Evolutionary conservation across 2,113 vertebrate species (phyloP).

Genomic region (Corvus hawaiiensis): DNA sequence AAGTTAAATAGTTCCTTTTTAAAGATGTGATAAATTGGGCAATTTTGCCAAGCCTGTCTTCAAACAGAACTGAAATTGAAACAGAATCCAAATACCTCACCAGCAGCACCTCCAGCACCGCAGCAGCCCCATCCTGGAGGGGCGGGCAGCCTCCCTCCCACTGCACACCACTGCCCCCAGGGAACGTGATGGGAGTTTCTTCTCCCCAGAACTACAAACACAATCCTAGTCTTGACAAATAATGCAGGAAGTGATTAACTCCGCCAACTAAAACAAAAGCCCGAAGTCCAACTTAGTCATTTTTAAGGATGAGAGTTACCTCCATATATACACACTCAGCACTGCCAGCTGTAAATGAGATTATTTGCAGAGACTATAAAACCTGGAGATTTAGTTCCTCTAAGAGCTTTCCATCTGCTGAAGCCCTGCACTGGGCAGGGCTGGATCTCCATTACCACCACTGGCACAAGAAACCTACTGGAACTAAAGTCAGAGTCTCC

Average conservation of each 20-base stretch:
- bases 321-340: background rate
- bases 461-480: background rate
- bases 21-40: conserved; percentile 43
- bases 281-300: conserved; percentile 38
- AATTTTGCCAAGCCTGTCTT: conserved; percentile 37
- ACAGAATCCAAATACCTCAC: background rate
- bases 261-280: conserved; percentile 39
- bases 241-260: background rate
- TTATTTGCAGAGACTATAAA: conserved; percentile 3
- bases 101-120: background rate
- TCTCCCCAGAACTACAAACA: background rate
- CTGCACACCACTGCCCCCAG: background rate
- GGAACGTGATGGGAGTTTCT: background rate
- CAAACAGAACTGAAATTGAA: conserved; percentile 47
- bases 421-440: background rate
- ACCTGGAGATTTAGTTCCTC: background rate
- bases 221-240: background rate
- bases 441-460: background rate
- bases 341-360: background rate
- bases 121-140: background rate
- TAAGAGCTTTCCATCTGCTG: background rate
- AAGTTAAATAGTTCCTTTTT: conserved; percentile 49
- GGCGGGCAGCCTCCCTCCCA: rapidly evolving
- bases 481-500: background rate
- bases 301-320: background rate